phyloP scores from a whole-genome alignment of 2,113 vertebrate species.

The Lepus timidus region DNA sequence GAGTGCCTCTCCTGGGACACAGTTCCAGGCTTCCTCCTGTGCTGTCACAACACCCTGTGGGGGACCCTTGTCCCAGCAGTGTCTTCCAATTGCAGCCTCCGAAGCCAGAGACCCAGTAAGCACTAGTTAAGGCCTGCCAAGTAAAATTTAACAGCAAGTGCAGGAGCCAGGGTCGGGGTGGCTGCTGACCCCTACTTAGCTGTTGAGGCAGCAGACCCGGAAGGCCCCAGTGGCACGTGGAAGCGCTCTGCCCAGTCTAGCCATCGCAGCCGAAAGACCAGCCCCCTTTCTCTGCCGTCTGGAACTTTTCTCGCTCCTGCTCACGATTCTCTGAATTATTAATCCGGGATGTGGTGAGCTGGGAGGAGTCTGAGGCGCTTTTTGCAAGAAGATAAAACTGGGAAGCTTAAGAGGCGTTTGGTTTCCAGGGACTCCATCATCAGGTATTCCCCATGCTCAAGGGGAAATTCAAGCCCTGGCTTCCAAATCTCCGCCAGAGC shows the following conservation, averaged over 20 bases:
- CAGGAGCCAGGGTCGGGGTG: neutral
- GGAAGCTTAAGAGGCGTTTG: slow-evolving; percentile 12
- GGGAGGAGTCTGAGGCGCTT: neutral
- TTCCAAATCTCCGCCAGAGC: slow-evolving; percentile 1
- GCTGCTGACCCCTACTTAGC: neutral
- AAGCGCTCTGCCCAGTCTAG: neutral
- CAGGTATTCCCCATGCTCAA: neutral
- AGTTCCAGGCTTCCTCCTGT: neutral
- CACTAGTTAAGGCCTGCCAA: neutral
- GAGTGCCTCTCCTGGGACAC: neutral
- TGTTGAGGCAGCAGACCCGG: neutral
- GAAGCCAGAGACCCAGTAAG: neutral
- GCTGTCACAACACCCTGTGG: neutral
- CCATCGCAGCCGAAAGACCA: neutral
- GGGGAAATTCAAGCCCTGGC: neutral
- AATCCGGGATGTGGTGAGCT: slow-evolving; percentile 17
- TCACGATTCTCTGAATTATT: slow-evolving; percentile 29
- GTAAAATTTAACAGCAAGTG: neutral
- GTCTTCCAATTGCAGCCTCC: neutral
- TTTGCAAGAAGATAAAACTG: neutral
- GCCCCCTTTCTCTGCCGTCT: neutral
- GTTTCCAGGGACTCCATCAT: slow-evolving; percentile 30
- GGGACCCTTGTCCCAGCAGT: neutral
- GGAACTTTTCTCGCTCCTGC: neutral
- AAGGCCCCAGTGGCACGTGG: neutral